These are phyloP conservation scores for Atherinosoma microstoma DNA, from an alignment of 2,797 vertebrate species.

Conservation along the genomic window DNA sequence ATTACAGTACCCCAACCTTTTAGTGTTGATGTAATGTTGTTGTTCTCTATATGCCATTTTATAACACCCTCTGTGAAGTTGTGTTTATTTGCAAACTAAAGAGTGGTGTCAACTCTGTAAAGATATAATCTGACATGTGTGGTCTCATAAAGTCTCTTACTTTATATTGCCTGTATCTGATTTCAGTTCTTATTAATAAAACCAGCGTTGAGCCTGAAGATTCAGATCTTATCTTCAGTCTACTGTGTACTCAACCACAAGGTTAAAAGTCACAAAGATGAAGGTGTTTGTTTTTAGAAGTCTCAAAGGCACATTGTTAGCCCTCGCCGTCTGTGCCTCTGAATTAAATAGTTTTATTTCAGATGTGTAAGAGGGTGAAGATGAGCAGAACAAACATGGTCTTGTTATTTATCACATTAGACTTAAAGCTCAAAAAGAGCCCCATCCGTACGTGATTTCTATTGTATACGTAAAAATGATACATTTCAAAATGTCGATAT, in stretches of 20 bases:
- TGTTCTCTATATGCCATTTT: not conserved
- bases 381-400: not conserved
- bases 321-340: not conserved
- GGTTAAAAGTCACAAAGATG: not conserved
- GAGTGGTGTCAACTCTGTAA: not conserved
- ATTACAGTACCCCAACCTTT: no score
- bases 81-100: no score
- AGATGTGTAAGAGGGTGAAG: not conserved
- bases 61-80: no score
- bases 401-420: not conserved
- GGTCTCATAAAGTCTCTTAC: slow-evolving; percentile 14
- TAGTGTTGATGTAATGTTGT: not conserved
- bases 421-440: not conserved
- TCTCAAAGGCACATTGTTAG: not conserved
- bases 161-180: not conserved
- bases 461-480: no score
- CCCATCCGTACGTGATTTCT: no score
- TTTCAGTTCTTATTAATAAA: slow-evolving; percentile 33
- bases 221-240: not conserved
- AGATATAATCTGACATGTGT: slow-evolving; percentile 29
- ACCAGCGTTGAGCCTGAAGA: slow-evolving; percentile 8
- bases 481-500: not conserved
- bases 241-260: not conserved
- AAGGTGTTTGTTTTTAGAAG: not conserved
- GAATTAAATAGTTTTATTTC: not conserved